phyloP scores from a whole-genome alignment of 2,113 vertebrate species.

The Mixornis gularis region DNA sequence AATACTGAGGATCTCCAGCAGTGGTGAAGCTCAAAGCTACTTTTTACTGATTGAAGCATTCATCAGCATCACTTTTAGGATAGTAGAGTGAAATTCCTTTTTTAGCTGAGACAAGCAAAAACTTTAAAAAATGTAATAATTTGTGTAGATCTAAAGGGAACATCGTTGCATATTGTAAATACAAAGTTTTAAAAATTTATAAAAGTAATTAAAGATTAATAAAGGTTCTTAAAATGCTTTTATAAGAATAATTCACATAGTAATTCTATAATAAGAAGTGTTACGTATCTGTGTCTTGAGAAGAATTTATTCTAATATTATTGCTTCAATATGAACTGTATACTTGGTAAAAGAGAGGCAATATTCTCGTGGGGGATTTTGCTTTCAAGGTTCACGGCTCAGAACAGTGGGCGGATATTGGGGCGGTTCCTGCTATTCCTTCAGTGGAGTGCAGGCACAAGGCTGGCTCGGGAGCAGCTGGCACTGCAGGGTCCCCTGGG shows the following conservation, averaged over 20 bases:
- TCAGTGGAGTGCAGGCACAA: neutral
- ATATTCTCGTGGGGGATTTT: neutral
- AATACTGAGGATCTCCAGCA: neutral
- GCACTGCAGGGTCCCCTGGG: rapidly evolving
- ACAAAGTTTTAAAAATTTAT: neutral
- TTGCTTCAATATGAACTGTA: neutral
- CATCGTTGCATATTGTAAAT: neutral
- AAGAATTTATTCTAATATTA: neutral
- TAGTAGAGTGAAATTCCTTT: neutral
- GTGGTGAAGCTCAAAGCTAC: neutral
- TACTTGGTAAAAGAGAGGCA: neutral
- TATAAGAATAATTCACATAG: neutral
- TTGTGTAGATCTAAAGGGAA: neutral
- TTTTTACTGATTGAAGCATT: neutral
- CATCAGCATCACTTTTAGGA: neutral
- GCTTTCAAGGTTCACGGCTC: neutral
- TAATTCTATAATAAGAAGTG: neutral
- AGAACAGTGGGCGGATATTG: neutral
- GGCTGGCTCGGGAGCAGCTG: neutral
- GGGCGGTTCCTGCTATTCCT: neutral
- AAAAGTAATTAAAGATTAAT: neutral
- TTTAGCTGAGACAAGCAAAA: neutral
- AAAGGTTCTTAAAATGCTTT: neutral
- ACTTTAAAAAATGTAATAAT: neutral
- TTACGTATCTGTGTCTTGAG: neutral